These are phyloP conservation scores for Herminia tarsipennalis DNA, from an alignment of 2,888 invertebrate genomes.

Conservation along the genomic window DNA sequence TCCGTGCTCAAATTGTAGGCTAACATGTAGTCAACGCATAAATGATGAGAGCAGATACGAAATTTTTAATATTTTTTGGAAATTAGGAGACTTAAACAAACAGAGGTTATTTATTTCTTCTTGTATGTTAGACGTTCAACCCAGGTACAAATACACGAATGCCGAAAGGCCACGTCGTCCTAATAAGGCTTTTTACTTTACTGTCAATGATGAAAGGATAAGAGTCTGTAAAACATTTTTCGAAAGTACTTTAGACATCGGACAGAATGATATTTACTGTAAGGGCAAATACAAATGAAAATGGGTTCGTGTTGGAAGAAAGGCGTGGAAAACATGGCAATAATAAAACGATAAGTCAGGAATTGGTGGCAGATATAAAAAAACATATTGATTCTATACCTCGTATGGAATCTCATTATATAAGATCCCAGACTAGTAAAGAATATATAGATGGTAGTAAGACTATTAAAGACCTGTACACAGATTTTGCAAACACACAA, in stretches of 20 bases:
- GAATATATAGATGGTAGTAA: neutral
- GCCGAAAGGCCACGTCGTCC: slow-evolving; percentile 2
- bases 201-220: neutral
- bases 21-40: no score
- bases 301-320: neutral
- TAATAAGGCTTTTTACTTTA: slow-evolving; percentile 8
- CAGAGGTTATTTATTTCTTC: slow-evolving; percentile 1
- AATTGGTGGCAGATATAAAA: neutral
- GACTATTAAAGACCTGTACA: neutral
- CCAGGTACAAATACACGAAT: slow-evolving; percentile 8
- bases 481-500: no score
- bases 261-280: slow-evolving; percentile 3
- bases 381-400: neutral
- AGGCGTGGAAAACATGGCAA: slow-evolving; percentile 6
- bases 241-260: slow-evolving; percentile 1
- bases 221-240: slow-evolving; percentile 10
- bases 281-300: neutral
- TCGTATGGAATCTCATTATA: neutral
- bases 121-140: slow-evolving; percentile 4
- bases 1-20: no score
- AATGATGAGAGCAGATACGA: no score
- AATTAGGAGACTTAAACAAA: no score
- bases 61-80: no score
- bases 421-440: neutral
- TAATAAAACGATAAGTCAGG: neutral